A percentile compares a stretch with the other conserved stretches of the same genome.
Evolutionary conservation across 2,797 vertebrate species (phyloP).

Genomic region (Huso huso): DNA sequence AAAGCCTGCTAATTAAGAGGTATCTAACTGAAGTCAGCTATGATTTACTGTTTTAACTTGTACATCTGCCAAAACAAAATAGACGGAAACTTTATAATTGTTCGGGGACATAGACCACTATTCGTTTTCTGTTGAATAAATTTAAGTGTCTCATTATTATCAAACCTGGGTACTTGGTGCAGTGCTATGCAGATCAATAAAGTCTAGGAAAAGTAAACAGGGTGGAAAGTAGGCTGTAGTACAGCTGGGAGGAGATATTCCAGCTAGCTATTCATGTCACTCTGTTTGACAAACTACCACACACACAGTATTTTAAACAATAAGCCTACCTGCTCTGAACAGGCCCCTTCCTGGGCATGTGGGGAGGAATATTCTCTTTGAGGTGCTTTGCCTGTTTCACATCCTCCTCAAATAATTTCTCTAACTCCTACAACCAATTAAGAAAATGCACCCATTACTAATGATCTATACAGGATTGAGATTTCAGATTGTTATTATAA

Average conservation of each 20-base stretch:
- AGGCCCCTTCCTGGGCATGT: slow-evolving; percentile 45
- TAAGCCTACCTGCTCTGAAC: slow-evolving; percentile 30
- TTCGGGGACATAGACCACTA: too few species aligned
- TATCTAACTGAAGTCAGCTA: too few species aligned
- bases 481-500: too few species aligned
- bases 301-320: neutral
- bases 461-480: too few species aligned
- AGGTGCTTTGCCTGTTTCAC: slow-evolving; percentile 42
- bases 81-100: too few species aligned
- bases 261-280: slow-evolving; percentile 8
- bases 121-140: too few species aligned
- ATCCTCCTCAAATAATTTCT: slow-evolving; percentile 37
- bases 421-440: slow-evolving; percentile 39
- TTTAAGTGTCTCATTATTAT: neutral
- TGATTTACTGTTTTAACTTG: too few species aligned
- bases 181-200: slow-evolving; percentile 18
- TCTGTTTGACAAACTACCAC: too few species aligned
- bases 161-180: neutral
- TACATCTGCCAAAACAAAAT: too few species aligned
- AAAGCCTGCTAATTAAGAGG: too few species aligned
- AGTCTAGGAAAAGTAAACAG: slow-evolving; percentile 5
- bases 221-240: neutral
- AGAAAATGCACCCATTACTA: too few species aligned
- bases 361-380: slow-evolving; percentile 47
- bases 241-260: neutral